phyloP scores from a whole-genome alignment of 2,113 vertebrate species.

The Perca fluviatilis region DNA sequence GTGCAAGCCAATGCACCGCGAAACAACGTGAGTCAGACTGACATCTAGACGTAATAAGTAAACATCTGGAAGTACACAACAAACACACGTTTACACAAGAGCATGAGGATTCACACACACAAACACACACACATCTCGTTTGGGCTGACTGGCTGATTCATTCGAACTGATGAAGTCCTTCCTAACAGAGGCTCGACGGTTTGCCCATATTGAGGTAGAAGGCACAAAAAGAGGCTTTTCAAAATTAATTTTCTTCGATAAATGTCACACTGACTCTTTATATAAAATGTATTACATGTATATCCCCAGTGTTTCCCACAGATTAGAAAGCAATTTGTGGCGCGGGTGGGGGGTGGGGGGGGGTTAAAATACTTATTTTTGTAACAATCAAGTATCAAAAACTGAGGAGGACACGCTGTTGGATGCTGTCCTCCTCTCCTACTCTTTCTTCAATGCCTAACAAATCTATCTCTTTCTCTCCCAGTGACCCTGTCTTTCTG shows the following conservation, averaged over 20 bases:
- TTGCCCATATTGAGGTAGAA: neutral
- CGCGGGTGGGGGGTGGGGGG: too few species aligned
- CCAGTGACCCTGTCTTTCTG: too few species aligned
- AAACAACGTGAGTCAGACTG: constrained; percentile 90
- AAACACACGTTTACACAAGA: constrained; percentile 8
- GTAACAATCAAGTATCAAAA: too few species aligned
- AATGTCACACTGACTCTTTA: neutral
- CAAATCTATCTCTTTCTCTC: too few species aligned
- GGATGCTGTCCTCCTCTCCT: too few species aligned
- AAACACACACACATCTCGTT: neutral
- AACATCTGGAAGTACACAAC: constrained; percentile 33
- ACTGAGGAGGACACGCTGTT: too few species aligned
- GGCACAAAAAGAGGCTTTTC: constrained; percentile 4
- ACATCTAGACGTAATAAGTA: constrained; percentile 29
- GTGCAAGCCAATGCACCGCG: constrained; percentile 90
- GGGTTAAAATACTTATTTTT: too few species aligned
- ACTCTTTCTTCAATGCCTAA: too few species aligned
- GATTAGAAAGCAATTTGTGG: too few species aligned
- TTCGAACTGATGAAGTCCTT: constrained; percentile 24
- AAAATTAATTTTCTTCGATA: neutral
- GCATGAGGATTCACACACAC: neutral
- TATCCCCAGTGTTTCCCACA: too few species aligned
- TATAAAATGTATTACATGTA: too few species aligned
- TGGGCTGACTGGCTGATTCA: constrained; percentile 34
- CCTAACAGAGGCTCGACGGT: neutral